Percentiles rank a stretch among this genome's conserved stretches.
phyloP scores from a whole-genome alignment of 2,797 vertebrate species.

The Pangasius mekongensis region DNA sequence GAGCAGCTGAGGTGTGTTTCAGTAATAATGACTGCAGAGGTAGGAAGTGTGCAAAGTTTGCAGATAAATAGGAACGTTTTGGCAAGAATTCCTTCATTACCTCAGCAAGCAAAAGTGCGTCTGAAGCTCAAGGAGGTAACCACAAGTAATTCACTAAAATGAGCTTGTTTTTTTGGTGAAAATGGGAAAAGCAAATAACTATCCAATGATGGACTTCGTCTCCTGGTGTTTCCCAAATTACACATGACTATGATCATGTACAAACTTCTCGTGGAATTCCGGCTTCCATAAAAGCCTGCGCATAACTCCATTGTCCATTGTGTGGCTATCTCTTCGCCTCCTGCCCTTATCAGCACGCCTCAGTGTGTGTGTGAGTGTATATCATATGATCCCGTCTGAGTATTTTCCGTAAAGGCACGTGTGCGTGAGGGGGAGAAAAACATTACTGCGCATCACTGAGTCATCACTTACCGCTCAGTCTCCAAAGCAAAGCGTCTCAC shows the following conservation, averaged over 20 bases:
- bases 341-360: background rate
- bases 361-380: conserved; percentile 2
- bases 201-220: background rate
- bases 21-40: background rate
- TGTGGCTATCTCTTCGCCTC: background rate
- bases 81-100: conserved; percentile 1
- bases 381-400: background rate
- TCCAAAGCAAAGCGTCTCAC: conserved; percentile 20
- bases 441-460: conserved; percentile 29
- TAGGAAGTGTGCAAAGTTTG: background rate
- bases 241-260: background rate
- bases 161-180: background rate
- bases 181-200: background rate
- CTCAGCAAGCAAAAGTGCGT: background rate
- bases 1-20: background rate
- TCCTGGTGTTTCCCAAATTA: background rate
- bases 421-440: background rate
- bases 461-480: conserved; percentile 35
- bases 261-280: background rate
- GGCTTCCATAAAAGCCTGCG: too few species aligned
- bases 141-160: background rate
- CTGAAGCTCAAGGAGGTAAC: background rate
- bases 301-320: background rate
- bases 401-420: conserved; percentile 41
- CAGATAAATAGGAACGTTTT: background rate